A percentile compares a stretch with the other conserved stretches of the same genome.
Conservation (phyloP, 2,113 vertebrate genomes). For the Scopus umbretta region DNA sequence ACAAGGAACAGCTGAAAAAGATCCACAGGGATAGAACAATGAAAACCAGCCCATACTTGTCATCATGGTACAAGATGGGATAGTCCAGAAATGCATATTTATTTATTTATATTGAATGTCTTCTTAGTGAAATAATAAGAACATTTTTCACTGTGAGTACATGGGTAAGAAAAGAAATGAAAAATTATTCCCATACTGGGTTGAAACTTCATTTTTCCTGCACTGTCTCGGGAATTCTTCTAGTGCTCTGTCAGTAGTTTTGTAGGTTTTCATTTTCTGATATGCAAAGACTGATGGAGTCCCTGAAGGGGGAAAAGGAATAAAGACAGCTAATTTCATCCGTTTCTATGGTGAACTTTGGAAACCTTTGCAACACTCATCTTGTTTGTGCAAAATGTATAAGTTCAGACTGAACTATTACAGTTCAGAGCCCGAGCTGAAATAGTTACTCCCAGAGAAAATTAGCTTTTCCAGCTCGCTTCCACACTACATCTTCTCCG, state of each 20-base stretch:
- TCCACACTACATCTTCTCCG: not conserved
- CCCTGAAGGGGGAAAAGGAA: not conserved
- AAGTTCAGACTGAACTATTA: not conserved
- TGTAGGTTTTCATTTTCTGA: not conserved
- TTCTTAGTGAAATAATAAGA: not conserved
- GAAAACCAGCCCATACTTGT: not conserved
- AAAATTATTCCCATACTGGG: not conserved
- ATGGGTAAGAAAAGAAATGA: not conserved
- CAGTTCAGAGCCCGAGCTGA: not conserved
- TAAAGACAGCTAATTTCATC: not conserved
- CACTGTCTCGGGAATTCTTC: not conserved
- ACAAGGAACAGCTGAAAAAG: not conserved
- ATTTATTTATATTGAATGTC: not conserved
- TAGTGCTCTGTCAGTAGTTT: not conserved
- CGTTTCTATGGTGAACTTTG: slow-evolving; percentile 12
- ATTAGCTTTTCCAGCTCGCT: not conserved
- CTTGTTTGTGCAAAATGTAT: not conserved
- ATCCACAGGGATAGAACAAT: not conserved
- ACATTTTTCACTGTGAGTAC: not conserved
- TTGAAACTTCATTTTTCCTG: not conserved
- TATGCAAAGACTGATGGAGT: not conserved
- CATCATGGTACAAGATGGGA: not conserved
- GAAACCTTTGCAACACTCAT: not conserved
- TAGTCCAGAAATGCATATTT: not conserved
- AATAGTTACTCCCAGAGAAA: not conserved